Evolutionary conservation across 2,113 vertebrate genomes (phyloP).

Genomic region (Heptranchias perlo): DNA sequence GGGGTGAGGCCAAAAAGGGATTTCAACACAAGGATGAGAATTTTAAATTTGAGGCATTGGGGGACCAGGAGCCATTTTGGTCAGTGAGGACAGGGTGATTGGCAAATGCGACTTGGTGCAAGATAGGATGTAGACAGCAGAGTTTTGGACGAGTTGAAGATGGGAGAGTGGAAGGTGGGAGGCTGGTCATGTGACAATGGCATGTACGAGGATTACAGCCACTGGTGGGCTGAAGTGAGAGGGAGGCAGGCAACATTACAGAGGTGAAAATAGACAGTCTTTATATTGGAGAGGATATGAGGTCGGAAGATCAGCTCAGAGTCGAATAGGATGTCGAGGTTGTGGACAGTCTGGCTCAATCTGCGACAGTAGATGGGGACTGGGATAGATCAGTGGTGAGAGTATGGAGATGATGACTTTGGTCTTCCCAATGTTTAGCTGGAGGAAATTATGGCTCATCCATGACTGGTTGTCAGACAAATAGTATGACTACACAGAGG

Average conservation of each 20-base stretch:
- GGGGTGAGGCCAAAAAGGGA: neutral
- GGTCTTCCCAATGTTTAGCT: neutral
- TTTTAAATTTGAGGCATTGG: neutral
- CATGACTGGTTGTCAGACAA: neutral
- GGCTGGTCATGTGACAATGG: neutral
- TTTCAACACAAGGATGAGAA: neutral
- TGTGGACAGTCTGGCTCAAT: neutral
- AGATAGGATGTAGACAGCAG: neutral
- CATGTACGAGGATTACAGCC: neutral
- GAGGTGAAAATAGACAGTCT: neutral
- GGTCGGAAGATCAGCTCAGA: neutral
- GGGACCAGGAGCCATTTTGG: neutral
- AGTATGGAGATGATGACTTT: neutral
- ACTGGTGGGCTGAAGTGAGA: neutral
- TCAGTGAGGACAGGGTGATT: neutral
- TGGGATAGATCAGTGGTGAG: neutral
- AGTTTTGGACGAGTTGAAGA: neutral
- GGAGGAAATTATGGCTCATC: neutral
- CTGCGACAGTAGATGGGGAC: neutral
- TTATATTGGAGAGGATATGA: neutral
- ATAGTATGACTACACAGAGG: neutral
- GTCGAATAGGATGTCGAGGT: neutral
- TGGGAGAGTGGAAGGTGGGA: neutral
- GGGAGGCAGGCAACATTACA: neutral
- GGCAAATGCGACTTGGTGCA: neutral